Base-by-base conservation (phyloP, 2,888 invertebrate species). In the Drosophila conformis region DNA sequence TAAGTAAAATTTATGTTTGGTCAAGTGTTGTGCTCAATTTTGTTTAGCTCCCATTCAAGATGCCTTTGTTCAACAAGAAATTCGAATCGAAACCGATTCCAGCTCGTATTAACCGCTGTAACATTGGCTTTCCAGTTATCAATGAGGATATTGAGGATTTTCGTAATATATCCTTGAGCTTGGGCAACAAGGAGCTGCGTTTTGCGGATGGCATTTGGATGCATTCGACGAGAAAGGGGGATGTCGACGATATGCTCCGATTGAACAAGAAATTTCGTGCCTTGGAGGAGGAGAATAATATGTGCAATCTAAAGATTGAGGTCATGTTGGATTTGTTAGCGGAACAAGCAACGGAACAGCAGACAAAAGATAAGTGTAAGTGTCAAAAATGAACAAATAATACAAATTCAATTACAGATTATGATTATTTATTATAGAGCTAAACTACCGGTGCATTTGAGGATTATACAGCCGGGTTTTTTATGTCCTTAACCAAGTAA, bases 131-230 rank as follows among this genome's bases (percentile, higher is more conserved):
- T 72, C 90, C 92, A 0, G 78, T 89, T 33, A 87, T 92, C 2
- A 82, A 73, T 36, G 93, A 93, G 79, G 91, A 92, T 13, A 65
- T 93, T 36, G 91, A 93, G 4, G 93, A 93, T 59, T 93, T 89
- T 62, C 91, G 91, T 0, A 87, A 87, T 56, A 91, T 93, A 15
- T 85, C 87, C 1, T 56, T 93, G 21, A 89, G 81, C n/a, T 69
- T 93, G 81, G 92, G 90, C 25, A 91, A 90, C 67, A 92, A 92
- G 69, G 92, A 93, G 73, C 64, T 93, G 2, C 91, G 91, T 13
- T 93, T 93, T 40, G 87, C 90, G 10, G 92, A 93, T 61, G 93
- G 93, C 53, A 91, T 91, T 65, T 93, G 93, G 93, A 91, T 93
- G 73, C 90, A 91, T 52, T 73, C 91, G 7, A 58, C 79, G 1